Evolutionary conservation across 2,113 vertebrate genomes (phyloP), one percentile per base, ranked within the genome.

Genomic region (Lontra canadensis): DNA sequence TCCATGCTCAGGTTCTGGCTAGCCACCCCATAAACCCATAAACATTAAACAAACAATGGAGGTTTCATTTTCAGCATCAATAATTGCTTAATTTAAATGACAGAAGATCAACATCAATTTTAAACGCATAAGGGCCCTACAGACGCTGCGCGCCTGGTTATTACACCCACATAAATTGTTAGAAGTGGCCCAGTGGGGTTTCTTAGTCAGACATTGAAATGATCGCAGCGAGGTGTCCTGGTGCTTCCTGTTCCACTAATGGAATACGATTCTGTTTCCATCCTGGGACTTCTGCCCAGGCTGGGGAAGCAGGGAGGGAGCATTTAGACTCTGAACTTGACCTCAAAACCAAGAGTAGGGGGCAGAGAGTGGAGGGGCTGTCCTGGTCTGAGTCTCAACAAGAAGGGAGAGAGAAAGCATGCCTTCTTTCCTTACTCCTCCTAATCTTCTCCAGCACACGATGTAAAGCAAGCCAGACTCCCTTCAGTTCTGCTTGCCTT

Each of bases 11-110:
- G 49, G 3, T 5, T 9, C 42, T 34, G 74, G 57, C 25, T 29
- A 69, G 44, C 67, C 7, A 31, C 25, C 11, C 79, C n/a, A 34
- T 31, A 31, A 31, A 63, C 25, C 61, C 25, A 31, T 67, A 34
- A 67, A 67, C 14, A 15, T 14, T 23, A 65, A 83, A 63, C 34
- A 59, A 89, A 65, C n/a, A 18, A 76, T 3, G 44, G 57, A n/a
- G 3, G 15, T 55, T 88, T 83, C 10, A 55, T 36, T 52, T 57
- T 55, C 67, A 23, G 59, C 20, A 5, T 76, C 61, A 13, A 69
- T 73, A 65, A 82, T 0, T 89, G 90, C 59, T 87, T 87, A 44
- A 79, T 59, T 85, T 76, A 87, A 97, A 90, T 57, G 57, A n/a
- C 14, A 59, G 63, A 90, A 42, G 49, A 49, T n/a, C 31, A 17